Base-by-base conservation (phyloP, 2,888 invertebrate genomes). In the Mayetiola destructor region DNA sequence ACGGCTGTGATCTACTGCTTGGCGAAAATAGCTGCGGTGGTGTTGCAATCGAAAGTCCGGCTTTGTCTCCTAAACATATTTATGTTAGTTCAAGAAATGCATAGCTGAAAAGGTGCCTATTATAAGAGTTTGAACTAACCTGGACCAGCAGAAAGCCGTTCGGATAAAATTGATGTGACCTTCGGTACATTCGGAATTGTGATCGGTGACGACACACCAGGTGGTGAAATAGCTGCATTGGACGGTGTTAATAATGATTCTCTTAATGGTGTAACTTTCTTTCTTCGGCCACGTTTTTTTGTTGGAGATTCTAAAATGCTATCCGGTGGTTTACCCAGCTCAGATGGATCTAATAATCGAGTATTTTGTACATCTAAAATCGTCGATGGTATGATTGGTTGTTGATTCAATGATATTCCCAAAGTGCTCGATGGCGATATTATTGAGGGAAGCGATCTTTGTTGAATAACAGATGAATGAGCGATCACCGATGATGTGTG, bases 21-120 rank as follows among this genome's bases (percentile, higher is more conserved):
- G 76, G 75, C 20, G 76, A 73, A 61, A 76, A 77, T 3, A 76
- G 72, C 62, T 76, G 76, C 2, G 76, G 75, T 8, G 75, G 74
- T 52, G 75, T 70, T 3, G 75, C 74, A 58, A 74, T 68, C 37
- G 63, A 71, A 67, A 59, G 71, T 66, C 60, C 68, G 66, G 42
- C 62, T 60, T 40, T 62, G 56, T 36, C 62, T 59, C 32, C 52
- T 57, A 53, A 35, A 18, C 12, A 6, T 6, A 20, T 5, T 18
- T 18, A 40, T 40, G 10, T 53, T 2, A 30, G 18, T 18, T 32
- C 2, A 52, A 52, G 20, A 4, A 20, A 32, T 53, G 18, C 4
- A 6, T 40, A 40, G 5, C 18, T 18, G 20, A n/a, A 40, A 20
- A 5, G 3, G 20, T 8, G 21, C 8, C 6, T 5, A 16, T 53